Evolutionary conservation across 37 sponge, comb jelly and placozoan genomes (phyloP).

Genomic region (Cladorhizidae sp.): DNA sequence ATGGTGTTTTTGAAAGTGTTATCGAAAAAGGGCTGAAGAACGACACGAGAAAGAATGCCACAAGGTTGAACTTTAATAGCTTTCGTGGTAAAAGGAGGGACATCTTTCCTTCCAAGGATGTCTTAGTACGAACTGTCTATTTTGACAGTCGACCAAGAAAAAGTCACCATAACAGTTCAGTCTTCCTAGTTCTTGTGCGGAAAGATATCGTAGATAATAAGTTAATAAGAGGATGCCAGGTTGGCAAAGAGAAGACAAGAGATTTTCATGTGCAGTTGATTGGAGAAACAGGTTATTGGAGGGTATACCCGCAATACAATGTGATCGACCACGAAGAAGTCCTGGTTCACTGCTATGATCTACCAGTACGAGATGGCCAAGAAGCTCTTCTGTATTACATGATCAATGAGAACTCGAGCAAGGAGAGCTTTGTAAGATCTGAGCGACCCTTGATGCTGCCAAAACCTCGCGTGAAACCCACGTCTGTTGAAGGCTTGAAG

Average conservation of each 20-base stretch:
- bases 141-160: conserved; percentile 19
- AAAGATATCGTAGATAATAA: conserved; percentile 20
- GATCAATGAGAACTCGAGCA: neutral
- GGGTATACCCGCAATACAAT: conserved; percentile 13
- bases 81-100: neutral
- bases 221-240: conserved; percentile 14
- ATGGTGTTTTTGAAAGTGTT: too few species aligned
- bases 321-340: conserved; percentile 31
- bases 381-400: conserved; percentile 10
- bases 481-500: conserved; percentile 1
- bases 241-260: conserved; percentile 3
- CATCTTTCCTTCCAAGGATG: conserved; percentile 22
- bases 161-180: conserved; percentile 3
- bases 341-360: conserved; percentile 14
- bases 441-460: conserved; percentile 5
- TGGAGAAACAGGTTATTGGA: conserved; percentile 24
- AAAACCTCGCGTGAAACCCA: neutral
- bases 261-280: neutral
- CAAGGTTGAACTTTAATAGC: too few species aligned
- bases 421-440: neutral
- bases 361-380: conserved; percentile 3
- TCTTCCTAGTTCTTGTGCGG: conserved; percentile 1
- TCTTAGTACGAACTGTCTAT: conserved; percentile 15
- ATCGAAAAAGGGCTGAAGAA: too few species aligned
- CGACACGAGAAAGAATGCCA: too few species aligned